A percentile compares a stretch with the other conserved stretches of the same genome.
phyloP scores from a whole-genome alignment of 2,113 vertebrate genomes.

The Lasiurus cinereus region DNA sequence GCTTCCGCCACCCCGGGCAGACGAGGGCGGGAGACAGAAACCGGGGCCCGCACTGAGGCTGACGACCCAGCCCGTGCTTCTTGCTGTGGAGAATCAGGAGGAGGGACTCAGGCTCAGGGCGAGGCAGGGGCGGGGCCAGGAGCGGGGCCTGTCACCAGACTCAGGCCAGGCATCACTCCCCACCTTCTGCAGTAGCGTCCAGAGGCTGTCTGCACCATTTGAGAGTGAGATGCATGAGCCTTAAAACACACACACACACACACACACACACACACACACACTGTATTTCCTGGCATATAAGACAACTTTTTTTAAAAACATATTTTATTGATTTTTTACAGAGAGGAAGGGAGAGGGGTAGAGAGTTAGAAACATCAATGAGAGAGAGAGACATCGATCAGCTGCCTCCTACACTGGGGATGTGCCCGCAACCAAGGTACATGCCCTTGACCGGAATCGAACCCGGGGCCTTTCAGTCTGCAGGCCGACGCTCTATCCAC shows the following conservation, averaged over 20 bases:
- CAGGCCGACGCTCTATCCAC: too few relatives aligned
- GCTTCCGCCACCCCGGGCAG: constrained; percentile 51
- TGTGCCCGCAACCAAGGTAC: too few relatives aligned
- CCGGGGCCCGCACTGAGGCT: neutral
- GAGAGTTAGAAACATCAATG: too few relatives aligned
- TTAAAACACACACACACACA: neutral
- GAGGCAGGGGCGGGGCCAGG: neutral
- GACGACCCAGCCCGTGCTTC: fast-evolving
- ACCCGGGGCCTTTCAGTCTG: too few relatives aligned
- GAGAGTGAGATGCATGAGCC: neutral
- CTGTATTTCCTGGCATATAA: too few relatives aligned
- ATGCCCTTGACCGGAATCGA: too few relatives aligned
- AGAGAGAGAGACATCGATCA: too few relatives aligned
- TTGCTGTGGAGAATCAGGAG: fast-evolving
- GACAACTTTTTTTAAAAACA: too few relatives aligned
- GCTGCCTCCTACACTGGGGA: too few relatives aligned
- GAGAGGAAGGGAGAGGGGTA: too few relatives aligned
- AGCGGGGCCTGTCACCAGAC: neutral
- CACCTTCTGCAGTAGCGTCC: fast-evolving
- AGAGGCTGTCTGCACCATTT: neutral
- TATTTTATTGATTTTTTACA: too few relatives aligned
- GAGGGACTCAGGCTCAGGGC: fast-evolving
- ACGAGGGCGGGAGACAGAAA: neutral
- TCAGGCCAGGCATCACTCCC: neutral
- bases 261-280: too few relatives aligned